These are phyloP conservation scores for Pseudochaenichthys georgianus DNA, from an alignment of 2,797 vertebrate genomes.

Conservation along the genomic window DNA sequence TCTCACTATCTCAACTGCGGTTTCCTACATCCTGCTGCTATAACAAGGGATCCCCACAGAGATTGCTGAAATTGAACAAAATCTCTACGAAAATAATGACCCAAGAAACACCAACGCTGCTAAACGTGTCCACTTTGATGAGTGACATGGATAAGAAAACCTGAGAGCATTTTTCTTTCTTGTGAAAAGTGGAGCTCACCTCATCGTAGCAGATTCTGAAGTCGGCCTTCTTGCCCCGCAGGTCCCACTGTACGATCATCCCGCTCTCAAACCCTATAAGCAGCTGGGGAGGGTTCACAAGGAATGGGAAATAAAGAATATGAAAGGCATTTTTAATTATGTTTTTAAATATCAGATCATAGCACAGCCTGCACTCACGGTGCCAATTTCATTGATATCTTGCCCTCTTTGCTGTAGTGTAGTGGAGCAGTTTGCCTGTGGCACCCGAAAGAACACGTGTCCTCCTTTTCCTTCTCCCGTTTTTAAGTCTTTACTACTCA, in stretches of 20 bases:
- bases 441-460: not conserved
- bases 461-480: not conserved
- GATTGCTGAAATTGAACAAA: not conserved
- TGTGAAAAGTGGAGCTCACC: conserved; percentile 81
- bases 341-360: not conserved
- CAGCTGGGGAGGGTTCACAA: conserved; percentile 81
- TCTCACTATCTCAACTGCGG: not conserved
- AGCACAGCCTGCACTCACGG: not conserved
- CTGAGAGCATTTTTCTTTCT: not conserved
- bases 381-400: not conserved
- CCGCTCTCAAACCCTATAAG: conserved; percentile 98
- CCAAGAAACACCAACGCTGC: not conserved
- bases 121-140: not conserved
- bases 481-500: not conserved
- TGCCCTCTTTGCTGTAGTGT: conserved; percentile 5
- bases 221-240: conserved; percentile 93
- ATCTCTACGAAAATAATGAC: not conserved
- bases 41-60: conserved; percentile 4
- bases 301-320: conserved; percentile 11
- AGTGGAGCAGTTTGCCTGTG: not conserved
- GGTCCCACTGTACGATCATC: conserved; percentile 96
- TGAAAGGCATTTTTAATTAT: conserved; percentile 10
- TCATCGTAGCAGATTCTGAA: conserved; percentile 98
- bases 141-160: not conserved
- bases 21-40: conserved; percentile 3